These are phyloP conservation scores for Chamaetylas fuelleborni DNA, from an alignment of 2,113 vertebrate species.

Conservation along the genomic window DNA sequence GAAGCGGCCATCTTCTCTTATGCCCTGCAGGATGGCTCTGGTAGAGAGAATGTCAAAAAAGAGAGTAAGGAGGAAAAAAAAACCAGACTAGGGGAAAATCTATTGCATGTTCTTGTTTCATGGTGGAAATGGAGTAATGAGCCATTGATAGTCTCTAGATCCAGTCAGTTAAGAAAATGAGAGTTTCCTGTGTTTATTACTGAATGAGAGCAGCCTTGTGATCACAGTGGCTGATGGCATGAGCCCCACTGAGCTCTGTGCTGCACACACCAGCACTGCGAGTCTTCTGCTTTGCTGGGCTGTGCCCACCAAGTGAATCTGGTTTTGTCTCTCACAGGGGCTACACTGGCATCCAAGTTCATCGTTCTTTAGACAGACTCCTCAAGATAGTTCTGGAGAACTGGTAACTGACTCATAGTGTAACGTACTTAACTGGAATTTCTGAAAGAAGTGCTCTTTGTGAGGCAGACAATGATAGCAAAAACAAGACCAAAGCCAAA, in stretches of 20 bases:
- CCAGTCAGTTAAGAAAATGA: not conserved
- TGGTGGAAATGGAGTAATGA: not conserved
- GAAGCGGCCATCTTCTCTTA: not conserved
- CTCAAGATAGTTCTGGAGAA: not conserved
- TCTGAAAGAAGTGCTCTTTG: not conserved
- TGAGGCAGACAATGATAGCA: not conserved
- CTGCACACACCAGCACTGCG: not conserved
- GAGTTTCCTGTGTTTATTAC: not conserved
- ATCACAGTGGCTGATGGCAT: not conserved
- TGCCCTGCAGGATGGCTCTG: not conserved
- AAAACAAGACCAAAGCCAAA: not conserved
- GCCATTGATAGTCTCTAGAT: not conserved
- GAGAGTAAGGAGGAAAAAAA: not conserved
- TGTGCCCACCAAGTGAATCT: not conserved
- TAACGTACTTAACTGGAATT: not conserved
- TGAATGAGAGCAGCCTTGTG: not conserved
- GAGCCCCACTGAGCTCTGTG: not conserved
- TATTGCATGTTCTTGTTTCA: not conserved
- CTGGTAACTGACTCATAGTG: not conserved
- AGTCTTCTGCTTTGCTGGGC: not conserved
- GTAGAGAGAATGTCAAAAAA: not conserved
- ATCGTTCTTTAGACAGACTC: not conserved
- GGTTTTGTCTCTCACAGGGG: rapidly evolving
- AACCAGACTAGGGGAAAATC: not conserved
- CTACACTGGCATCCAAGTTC: not conserved